These are phyloP conservation scores for Sminthurides bifidus DNA, from an alignment of 1,140 invertebrate species.

Conservation along the genomic window DNA sequence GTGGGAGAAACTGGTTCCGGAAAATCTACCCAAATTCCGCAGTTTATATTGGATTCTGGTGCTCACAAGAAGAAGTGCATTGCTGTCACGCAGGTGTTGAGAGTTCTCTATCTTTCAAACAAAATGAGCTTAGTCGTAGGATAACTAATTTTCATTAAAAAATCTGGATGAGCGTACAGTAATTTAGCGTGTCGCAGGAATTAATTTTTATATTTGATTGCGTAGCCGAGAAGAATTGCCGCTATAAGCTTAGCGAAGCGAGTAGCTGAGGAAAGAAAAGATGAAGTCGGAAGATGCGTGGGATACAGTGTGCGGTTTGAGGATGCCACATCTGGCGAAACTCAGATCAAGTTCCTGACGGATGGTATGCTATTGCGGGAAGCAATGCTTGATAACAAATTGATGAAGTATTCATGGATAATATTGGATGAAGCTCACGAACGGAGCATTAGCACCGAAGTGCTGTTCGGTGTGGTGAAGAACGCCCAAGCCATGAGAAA, in stretches of 20 bases:
- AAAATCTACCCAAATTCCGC: constrained; percentile 18
- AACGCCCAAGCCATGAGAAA: constrained; percentile 13
- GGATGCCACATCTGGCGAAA: constrained; percentile 59
- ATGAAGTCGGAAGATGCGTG: constrained; percentile 55
- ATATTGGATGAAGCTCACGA: constrained; percentile 97
- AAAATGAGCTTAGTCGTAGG: no score
- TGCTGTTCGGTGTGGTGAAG: constrained; percentile 61
- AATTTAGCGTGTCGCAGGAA: background rate
- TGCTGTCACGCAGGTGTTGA: constrained; percentile 57
- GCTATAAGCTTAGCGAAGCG: constrained; percentile 61
- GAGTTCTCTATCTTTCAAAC: constrained; percentile 7
- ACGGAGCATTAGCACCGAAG: constrained; percentile 86
- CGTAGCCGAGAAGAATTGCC: constrained; percentile 74
- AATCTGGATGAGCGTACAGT: background rate
- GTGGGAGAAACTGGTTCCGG: constrained; percentile 18
- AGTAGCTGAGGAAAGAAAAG: constrained; percentile 65
- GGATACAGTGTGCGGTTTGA: constrained; percentile 91
- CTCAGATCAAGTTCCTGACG: constrained; percentile 73
- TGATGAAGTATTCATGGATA: constrained; percentile 67
- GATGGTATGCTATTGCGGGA: constrained; percentile 91
- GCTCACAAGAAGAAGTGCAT: constrained; percentile 49
- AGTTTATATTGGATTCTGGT: constrained; percentile 47
- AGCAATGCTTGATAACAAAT: constrained; percentile 57
- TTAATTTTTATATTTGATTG: background rate
- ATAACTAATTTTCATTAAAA: background rate